These are phyloP conservation scores for Heterodera schachtii DNA, from an alignment of 1,140 invertebrate genomes.

Conservation along the genomic window DNA sequence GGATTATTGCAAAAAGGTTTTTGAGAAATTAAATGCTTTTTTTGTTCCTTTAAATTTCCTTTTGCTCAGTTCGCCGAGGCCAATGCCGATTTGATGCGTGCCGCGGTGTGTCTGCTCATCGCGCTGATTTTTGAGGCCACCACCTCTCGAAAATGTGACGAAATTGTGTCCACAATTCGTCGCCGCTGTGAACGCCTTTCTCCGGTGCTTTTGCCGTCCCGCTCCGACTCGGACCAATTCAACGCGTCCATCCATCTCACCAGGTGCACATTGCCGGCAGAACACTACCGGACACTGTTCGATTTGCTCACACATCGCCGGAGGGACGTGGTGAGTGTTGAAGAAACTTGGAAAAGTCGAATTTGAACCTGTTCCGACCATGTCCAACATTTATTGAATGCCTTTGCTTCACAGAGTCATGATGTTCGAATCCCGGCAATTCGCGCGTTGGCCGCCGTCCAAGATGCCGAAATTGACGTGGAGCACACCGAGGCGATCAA, in stretches of 20 bases:
- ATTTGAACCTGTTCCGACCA: no score
- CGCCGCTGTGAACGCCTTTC: not conserved
- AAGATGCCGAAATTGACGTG: constrained; percentile 24
- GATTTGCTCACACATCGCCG: constrained; percentile 12
- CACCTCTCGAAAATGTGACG: not conserved
- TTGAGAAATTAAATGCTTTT: not conserved
- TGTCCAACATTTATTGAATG: no score
- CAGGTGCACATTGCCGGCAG: constrained; percentile 4
- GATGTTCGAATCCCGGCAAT: constrained; percentile 23
- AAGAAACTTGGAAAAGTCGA: not conserved
- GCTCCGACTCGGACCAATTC: not conserved
- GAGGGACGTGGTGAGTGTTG: constrained; percentile 2
- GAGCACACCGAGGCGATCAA: constrained; percentile 32
- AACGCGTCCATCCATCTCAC: not conserved
- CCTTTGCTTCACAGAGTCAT: not conserved
- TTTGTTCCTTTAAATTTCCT: no score
- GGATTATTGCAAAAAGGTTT: constrained; percentile 31
- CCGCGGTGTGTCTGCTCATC: constrained; percentile 29
- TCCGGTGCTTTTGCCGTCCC: not conserved
- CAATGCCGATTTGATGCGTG: constrained; percentile 16
- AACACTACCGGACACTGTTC: constrained; percentile 26
- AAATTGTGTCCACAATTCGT: not conserved
- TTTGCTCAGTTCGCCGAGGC: constrained; percentile 22
- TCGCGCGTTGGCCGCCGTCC: constrained; percentile 18
- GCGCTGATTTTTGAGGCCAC: constrained; percentile 26